A percentile compares a stretch with the other conserved stretches of the same genome.
Evolutionary conservation across 2,113 vertebrate species (phyloP).

Genomic region (Istiophorus platypterus): DNA sequence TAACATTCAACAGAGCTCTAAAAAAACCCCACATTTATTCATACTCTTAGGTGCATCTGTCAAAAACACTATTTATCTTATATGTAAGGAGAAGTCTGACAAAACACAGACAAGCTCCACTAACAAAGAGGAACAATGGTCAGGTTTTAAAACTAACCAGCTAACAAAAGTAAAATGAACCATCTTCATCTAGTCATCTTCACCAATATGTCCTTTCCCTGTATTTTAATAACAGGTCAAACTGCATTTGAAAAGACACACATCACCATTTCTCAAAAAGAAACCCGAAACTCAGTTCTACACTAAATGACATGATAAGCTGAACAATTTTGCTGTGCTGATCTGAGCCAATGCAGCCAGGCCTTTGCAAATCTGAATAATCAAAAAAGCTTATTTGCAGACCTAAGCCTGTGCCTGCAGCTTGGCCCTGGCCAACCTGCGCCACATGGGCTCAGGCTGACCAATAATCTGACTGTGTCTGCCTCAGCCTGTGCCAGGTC

Average conservation of each 20-base stretch:
- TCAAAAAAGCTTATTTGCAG: slow-evolving; percentile 34
- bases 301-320: background rate
- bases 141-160: background rate
- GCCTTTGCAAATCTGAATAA: slow-evolving; percentile 17
- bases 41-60: too few relatives aligned
- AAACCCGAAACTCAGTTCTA: background rate
- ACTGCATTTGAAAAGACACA: background rate
- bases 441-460: slow-evolving; percentile 23
- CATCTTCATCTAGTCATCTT: background rate
- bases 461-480: slow-evolving; percentile 46
- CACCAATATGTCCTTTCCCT: background rate
- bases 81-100: background rate
- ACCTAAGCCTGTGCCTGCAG: slow-evolving; percentile 5
- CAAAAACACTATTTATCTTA: background rate
- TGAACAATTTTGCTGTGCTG: slow-evolving; percentile 1
- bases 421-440: slow-evolving; percentile 4
- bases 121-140: background rate
- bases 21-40: background rate
- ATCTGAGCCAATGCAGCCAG: background rate
- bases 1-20: background rate
- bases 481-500: slow-evolving; percentile 48
- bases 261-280: background rate
- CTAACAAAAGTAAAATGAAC: background rate
- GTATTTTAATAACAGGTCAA: background rate
- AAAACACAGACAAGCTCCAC: background rate